A percentile compares a stretch with the other conserved stretches of the same genome.
Conservation (phyloP, 2,888 invertebrate genomes). For the Idaea aversata region DNA sequence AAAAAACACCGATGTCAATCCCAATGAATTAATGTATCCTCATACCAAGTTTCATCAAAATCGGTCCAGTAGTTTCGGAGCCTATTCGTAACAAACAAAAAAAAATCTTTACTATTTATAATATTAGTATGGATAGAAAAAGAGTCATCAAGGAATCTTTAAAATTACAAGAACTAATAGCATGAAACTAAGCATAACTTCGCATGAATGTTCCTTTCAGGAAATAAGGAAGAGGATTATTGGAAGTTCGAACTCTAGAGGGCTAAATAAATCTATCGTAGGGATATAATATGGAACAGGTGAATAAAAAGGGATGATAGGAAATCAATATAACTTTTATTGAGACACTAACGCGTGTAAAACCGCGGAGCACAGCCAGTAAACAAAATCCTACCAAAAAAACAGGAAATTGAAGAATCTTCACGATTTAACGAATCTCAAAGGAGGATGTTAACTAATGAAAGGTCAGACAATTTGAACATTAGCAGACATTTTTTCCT, state of each 20-base stretch:
- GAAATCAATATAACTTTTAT: no score
- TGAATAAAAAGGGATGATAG: no score
- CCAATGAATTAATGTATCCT: no score
- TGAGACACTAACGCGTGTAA: no score
- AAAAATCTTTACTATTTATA: neutral
- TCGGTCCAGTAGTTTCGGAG: neutral
- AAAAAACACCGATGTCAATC: no score
- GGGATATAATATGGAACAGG: no score
- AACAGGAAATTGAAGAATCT: neutral
- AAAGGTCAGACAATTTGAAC: neutral
- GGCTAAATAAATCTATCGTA: neutral
- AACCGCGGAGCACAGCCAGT: neutral
- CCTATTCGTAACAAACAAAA: neutral
- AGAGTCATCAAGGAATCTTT: neutral
- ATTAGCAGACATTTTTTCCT: neutral
- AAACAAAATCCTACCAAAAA: neutral
- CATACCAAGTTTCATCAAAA: no score
- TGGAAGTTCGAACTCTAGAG: neutral
- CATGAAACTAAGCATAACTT: neutral
- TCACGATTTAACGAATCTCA: neutral
- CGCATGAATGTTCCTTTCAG: neutral
- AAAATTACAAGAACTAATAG: neutral
- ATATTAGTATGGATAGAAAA: neutral
- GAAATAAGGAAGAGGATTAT: neutral
- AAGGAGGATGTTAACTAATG: neutral